Evolutionary conservation across 2,797 vertebrate species (phyloP).

Genomic region (Clarias platycephalus): DNA sequence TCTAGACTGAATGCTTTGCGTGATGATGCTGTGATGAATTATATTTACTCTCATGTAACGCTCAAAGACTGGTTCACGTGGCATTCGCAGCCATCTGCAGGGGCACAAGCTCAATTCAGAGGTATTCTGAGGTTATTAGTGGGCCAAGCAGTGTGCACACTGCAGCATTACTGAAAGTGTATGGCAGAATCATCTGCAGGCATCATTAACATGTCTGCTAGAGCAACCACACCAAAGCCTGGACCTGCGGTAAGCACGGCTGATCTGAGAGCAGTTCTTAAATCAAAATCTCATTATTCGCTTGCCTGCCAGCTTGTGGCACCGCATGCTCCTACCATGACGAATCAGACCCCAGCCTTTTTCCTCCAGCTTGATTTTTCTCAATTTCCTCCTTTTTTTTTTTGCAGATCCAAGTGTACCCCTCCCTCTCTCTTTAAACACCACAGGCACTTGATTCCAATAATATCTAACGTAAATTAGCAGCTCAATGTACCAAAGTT

Average conservation of each 20-base stretch:
- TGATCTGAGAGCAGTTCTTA: conserved; percentile 57
- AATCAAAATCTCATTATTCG: conserved; percentile 60
- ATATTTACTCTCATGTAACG: background rate
- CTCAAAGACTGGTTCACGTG: conserved; percentile 26
- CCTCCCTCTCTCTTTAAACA: conserved; percentile 14
- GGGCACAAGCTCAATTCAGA: conserved; percentile 12
- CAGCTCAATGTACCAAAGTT: background rate
- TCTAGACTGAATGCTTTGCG: background rate
- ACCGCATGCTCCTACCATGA: conserved; percentile 45
- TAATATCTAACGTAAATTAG: conserved; percentile 2
- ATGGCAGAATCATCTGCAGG: conserved; percentile 59
- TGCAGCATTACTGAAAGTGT: conserved; percentile 49
- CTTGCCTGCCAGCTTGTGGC: conserved; percentile 46
- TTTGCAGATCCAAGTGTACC: conserved; percentile 18
- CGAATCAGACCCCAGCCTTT: conserved; percentile 45
- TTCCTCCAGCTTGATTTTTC: conserved; percentile 34
- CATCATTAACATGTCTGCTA: conserved; percentile 59
- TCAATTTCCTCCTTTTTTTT: conserved; percentile 42
- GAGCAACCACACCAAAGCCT: conserved; percentile 58
- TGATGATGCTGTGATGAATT: conserved; percentile 2
- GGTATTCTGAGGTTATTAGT: conserved; percentile 53
- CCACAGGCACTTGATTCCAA: conserved; percentile 6
- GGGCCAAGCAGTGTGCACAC: conserved; percentile 50
- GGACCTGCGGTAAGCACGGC: conserved; percentile 36
- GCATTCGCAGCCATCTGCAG: conserved; percentile 29